Evolutionary conservation across 2,888 invertebrate species (phyloP).

Genomic region (Zygothrica quintamaculata): DNA sequence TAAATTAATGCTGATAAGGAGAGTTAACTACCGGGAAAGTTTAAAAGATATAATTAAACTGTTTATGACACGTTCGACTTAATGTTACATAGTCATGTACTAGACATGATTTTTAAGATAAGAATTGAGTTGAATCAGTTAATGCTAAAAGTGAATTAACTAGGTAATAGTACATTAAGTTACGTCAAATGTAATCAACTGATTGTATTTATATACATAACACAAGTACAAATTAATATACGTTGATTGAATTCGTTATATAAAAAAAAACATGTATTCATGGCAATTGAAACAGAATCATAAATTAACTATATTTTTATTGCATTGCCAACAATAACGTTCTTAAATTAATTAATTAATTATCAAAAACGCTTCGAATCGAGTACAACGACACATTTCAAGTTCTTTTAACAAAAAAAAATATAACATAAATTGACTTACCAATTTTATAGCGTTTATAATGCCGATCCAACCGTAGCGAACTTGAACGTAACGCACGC

Average conservation of each 20-base stretch:
- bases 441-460: constrained; percentile 15
- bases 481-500: constrained; percentile 52
- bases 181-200: neutral
- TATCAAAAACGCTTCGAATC: constrained; percentile 18
- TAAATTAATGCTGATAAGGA: constrained; percentile 41
- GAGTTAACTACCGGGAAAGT: constrained; percentile 3
- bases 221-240: neutral
- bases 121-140: constrained; percentile 43
- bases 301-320: constrained; percentile 4
- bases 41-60: constrained; percentile 11
- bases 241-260: too few relatives aligned
- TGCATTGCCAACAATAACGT: constrained; percentile 13
- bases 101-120: constrained; percentile 32
- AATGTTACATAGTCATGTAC: constrained; percentile 10
- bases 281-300: constrained; percentile 14
- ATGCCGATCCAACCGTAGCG: constrained; percentile 30
- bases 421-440: constrained; percentile 43
- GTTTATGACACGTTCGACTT: constrained; percentile 15
- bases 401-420: constrained; percentile 31
- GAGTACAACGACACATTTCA: constrained; percentile 37
- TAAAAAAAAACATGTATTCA: too few relatives aligned
- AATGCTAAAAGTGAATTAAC: constrained; percentile 24
- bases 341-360: constrained; percentile 41
- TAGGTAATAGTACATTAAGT: neutral
- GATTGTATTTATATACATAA: constrained; percentile 4